These are phyloP conservation scores for Lophochroa leadbeateri DNA, from an alignment of 2,113 vertebrate genomes.

Conservation along the genomic window DNA sequence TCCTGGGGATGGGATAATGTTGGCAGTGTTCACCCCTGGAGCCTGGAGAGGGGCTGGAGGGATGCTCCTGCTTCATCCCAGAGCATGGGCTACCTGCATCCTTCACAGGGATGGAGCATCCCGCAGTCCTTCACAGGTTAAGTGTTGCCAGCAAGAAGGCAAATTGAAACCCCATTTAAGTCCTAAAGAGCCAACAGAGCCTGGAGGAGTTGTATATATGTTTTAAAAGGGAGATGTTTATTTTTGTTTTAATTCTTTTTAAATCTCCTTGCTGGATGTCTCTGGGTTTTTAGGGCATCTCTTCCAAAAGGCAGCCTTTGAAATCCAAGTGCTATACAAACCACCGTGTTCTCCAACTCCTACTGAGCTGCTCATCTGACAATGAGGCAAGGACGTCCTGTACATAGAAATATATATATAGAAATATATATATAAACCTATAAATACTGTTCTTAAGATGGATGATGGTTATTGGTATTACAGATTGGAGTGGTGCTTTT, in stretches of 20 bases:
- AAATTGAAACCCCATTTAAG: neutral
- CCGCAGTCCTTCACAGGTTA: neutral
- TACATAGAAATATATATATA: slow-evolving; percentile 57
- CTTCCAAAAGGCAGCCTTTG: slow-evolving; percentile 21
- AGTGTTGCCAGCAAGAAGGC: neutral
- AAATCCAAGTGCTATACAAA: slow-evolving; percentile 41
- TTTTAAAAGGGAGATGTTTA: neutral
- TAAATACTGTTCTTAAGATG: slow-evolving; percentile 61
- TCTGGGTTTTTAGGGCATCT: slow-evolving; percentile 13
- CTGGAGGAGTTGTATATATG: slow-evolving; percentile 17
- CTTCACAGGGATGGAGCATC: neutral
- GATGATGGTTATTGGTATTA: slow-evolving; percentile 57
- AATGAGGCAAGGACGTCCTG: neutral
- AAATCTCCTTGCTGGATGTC: slow-evolving; percentile 19
- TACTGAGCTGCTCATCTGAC: neutral
- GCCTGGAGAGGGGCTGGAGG: neutral
- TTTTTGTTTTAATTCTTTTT: neutral
- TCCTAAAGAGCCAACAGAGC: neutral
- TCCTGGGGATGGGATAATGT: neutral
- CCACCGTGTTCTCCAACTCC: neutral
- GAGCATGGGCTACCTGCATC: neutral
- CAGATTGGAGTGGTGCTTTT: slow-evolving; percentile 52
- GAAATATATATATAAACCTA: slow-evolving; percentile 51
- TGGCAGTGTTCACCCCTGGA: neutral
- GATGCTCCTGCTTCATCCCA: neutral